Evolutionary conservation across 2,113 vertebrate species (phyloP), one percentile per base, ranked within the genome.

Genomic region (Stigmatopora argus): DNA sequence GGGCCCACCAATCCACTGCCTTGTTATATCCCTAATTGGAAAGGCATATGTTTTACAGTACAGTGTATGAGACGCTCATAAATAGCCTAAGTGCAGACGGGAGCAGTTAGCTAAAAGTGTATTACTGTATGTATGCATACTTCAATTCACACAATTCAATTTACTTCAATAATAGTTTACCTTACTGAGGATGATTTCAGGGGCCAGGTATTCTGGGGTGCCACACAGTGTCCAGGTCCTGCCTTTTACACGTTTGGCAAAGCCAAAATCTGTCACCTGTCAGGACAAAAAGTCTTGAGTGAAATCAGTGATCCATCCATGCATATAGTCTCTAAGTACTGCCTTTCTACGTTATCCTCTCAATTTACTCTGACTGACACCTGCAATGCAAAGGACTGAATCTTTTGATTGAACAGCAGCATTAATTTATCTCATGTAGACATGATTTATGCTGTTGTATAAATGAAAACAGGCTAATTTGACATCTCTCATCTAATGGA

Each of bases 191-290:
- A 95, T 96, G 69, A 96, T 95, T 85, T 96, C 94, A 0, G 94
- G 94, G 67, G 94, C 94, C 82, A 96, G 86, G 74, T 96, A 96
- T 84, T 96, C 95, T 0, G 95, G 95, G 61, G 94, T 96, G 61
- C 95, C 94, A 48, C 95, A 96, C 79, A 96, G 88, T 59, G 95
- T 96, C 95, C 95, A 96, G 86, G 94, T 96, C 82, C 94, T 90
- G 76, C 93, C 95, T 78, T 96, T 96, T 68, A 96, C 94, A 41
- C 94, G 91, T 88, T 96, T 96, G 75, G 94, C 94, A 65, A 96
- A 96, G 69, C 94, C 94, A 84, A 96, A 96, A 89, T 96, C 94
- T 78, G 94, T 96, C 80, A 96, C 94, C 94, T 96, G 68, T 21
- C 12, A 18, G 8, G 41, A 9, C 17, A 58, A 68, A 41, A 66